These are phyloP conservation scores for Lethrus apterus DNA, from an alignment of 1,140 invertebrate species.

Conservation along the genomic window DNA sequence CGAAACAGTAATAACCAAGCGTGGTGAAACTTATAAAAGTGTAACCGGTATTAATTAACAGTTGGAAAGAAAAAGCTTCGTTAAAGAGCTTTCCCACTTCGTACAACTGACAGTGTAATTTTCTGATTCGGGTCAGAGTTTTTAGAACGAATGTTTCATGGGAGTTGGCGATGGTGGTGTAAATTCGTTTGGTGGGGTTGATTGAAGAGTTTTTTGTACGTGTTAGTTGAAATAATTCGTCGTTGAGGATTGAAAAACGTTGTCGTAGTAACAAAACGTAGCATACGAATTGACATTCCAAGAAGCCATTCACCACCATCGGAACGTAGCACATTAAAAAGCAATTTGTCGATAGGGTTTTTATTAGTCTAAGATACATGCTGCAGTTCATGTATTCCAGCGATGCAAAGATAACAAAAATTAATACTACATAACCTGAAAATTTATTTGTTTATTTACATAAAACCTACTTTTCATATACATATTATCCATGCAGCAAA, in stretches of 20 bases:
- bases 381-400: conserved; percentile 1
- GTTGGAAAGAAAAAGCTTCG: conserved; percentile 8
- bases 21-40: conserved; percentile 15
- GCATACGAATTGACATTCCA: conserved; percentile 10
- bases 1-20: conserved; percentile 15
- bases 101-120: conserved; percentile 2
- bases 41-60: conserved; percentile 7
- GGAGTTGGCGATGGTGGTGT: background rate
- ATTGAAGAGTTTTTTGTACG: background rate
- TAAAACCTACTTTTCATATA: too few species aligned
- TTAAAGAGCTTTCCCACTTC: conserved; percentile 5
- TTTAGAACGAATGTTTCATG: background rate
- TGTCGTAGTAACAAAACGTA: conserved; percentile 1
- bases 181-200: background rate
- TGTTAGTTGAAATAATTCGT: background rate
- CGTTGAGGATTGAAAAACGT: conserved; percentile 5
- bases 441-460: too few species aligned
- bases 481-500: too few species aligned
- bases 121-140: background rate
- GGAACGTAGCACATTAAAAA: conserved; percentile 14
- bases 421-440: background rate
- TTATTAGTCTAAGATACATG: conserved; percentile 1
- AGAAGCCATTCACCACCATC: conserved; percentile 9
- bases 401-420: background rate
- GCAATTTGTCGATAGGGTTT: conserved; percentile 1